These are phyloP conservation scores for Syngnathus floridae DNA, from an alignment of 2,113 vertebrate genomes.

Conservation along the genomic window DNA sequence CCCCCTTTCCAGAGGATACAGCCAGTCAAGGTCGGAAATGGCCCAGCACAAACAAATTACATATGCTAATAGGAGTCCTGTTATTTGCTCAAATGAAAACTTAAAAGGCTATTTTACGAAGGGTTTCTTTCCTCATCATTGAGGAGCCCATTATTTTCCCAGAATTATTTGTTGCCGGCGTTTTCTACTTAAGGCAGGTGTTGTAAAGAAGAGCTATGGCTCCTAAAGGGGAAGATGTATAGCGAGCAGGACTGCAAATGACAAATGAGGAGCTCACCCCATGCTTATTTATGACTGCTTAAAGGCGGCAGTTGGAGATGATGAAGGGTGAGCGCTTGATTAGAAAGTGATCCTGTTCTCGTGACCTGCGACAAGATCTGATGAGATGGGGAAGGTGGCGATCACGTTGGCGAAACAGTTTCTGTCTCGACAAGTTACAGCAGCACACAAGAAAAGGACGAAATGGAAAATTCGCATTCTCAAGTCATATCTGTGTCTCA, in stretches of 20 bases:
- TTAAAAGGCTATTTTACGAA: conserved; percentile 48
- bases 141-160: conserved; percentile 52
- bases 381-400: conserved; percentile 32
- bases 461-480: no score
- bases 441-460: no score
- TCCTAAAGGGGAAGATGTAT: conserved; percentile 57
- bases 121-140: conserved; percentile 41
- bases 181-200: conserved; percentile 49
- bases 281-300: conserved; percentile 66
- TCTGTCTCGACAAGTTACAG: not conserved
- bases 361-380: conserved; percentile 44
- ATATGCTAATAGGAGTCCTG: conserved; percentile 30
- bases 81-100: conserved; percentile 52
- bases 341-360: conserved; percentile 51
- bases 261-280: conserved; percentile 56
- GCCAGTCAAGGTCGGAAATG: not conserved
- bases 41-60: not conserved
- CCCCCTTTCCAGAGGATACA: no score
- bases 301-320: conserved; percentile 59
- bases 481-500: no score
- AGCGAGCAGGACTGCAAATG: conserved; percentile 44
- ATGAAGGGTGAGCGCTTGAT: conserved; percentile 65
- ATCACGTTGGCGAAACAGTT: not conserved
- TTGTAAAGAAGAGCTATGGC: conserved; percentile 64
- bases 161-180: conserved; percentile 57